Evolutionary conservation across 1,140 invertebrate species (phyloP), one percentile per base, ranked within the genome.

Genomic region (Drosophila funebris): DNA sequence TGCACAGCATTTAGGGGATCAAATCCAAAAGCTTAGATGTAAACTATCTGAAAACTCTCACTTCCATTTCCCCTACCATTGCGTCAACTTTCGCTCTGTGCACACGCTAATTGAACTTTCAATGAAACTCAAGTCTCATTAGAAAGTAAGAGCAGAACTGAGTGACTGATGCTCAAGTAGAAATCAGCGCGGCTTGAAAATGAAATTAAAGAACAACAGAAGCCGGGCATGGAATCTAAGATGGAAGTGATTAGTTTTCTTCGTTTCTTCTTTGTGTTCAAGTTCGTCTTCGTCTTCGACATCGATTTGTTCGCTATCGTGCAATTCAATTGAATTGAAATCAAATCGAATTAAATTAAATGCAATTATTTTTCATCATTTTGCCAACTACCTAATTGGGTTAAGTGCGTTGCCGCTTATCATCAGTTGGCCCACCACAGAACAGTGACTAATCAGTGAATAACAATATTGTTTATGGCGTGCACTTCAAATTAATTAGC

Each of bases 301-400:
- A 0, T 27, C 0, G n/a, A n/a, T n/a, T 24, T 14, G 13, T 1
- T 48, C 16, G 33, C 31, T 50, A 24, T 52, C 37, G 70, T 24
- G 48, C 64, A 29, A 29, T 64, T 44, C 60, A 70, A 56, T 70
- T 69, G 46, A 50, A 50, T 27, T 27, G 61, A 41, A 31, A 67
- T 54, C 68, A 76, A 82, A 57, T 78, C 67, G 75, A 85, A 87
- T 78, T 78, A 72, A 88, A 88, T 87, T 67, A 88, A 88, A 88
- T 88, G 78, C 75, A 76, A 88, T 88, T 79, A 88, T 88, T 76
- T 82, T 78, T 87, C 82, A 69, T 54, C 83, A 69, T 83, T 88
- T 79, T 72, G 69, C 20, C 78, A 60, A 73, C 79, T 52, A 44
- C 1, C 57, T 88, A 87, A 87, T 88, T 87, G 75, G 78, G 83